Base-by-base conservation (phyloP, 1,140 invertebrate species). In the Augochlora pura region DNA sequence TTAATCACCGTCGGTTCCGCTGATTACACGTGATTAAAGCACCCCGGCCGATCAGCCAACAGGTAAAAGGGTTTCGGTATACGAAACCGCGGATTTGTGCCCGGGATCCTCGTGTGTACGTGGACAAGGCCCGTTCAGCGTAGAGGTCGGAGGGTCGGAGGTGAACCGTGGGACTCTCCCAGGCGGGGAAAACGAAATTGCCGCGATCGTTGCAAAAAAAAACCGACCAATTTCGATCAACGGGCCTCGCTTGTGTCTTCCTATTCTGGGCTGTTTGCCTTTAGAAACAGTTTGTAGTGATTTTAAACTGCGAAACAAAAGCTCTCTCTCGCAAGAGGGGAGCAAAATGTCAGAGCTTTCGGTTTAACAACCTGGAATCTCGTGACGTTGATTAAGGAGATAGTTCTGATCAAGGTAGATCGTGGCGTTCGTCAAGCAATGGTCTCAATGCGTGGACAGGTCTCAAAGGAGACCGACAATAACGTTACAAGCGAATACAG, bases 131-230 rank as follows among this genome's bases (percentile, higher is more conserved):
- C 83, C 82, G 86, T 86, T 88, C 8, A 89, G 88, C 86, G 87
- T 84, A 85, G 85, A 87, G 88, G 87, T 87, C 85, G 83, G 74
- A 84, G 87, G 88, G 87, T 87, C 85, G 83, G 71, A 84, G 87
- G 88, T 91, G 86, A 90, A 82, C 87, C 89, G 88, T 91, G 90
- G 90, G 89, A 91, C 88, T 87, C 91, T 91, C 90, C 89, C 90
- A 91, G 88, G 89, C 88, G 75, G 78, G 80, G 86, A 81, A 77
- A 63, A 52, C 10, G 16, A 21, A 21, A 52, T 52, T 14, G 0
- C 16, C 49, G 49, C 7, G 54, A n/a, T 57, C 21, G 7, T 52
- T n/a, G 54, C 54, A 1, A 57, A 57, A 57, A 57, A 52, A 5
- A 18, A 21, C 49, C 16, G 49, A 18, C 42, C 42, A 46, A 46